These are phyloP conservation scores for Tupaia tana DNA, from an alignment of 2,113 vertebrate genomes.

Conservation along the genomic window DNA sequence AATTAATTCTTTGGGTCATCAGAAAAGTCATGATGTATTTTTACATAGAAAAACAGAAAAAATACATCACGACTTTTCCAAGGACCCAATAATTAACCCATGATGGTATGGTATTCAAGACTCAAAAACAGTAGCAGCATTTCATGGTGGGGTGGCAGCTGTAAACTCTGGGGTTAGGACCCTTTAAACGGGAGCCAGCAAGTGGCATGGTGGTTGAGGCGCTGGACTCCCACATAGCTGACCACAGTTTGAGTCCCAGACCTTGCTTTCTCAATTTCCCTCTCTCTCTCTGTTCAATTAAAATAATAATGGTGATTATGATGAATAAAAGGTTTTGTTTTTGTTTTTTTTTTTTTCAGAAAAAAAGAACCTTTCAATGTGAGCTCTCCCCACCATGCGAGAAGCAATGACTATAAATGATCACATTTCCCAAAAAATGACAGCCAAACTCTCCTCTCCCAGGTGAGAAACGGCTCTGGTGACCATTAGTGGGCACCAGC, in stretches of 20 bases:
- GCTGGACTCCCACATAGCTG: too few species aligned
- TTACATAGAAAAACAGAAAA: too few species aligned
- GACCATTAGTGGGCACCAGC: background rate
- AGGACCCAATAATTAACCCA: background rate
- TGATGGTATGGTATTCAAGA: background rate
- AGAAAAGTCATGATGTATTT: too few species aligned
- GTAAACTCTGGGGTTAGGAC: background rate
- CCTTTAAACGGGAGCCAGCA: background rate
- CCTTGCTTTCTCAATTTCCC: too few species aligned
- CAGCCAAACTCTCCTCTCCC: background rate
- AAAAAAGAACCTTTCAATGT: background rate
- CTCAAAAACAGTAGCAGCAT: background rate
- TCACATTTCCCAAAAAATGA: constrained; percentile 5
- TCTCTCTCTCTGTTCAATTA: too few species aligned
- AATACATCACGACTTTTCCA: too few species aligned
- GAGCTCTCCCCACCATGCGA: background rate
- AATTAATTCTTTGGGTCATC: too few species aligned
- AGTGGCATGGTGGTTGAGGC: too few species aligned
- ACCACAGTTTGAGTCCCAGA: too few species aligned
- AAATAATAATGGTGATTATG: too few species aligned
- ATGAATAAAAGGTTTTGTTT: too few species aligned
- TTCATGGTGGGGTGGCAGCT: background rate
- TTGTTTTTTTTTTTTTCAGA: too few species aligned
- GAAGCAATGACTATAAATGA: constrained; percentile 28
- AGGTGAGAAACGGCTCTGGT: background rate